Conservation (phyloP, 2,113 vertebrate genomes). For the Menura novaehollandiae region DNA sequence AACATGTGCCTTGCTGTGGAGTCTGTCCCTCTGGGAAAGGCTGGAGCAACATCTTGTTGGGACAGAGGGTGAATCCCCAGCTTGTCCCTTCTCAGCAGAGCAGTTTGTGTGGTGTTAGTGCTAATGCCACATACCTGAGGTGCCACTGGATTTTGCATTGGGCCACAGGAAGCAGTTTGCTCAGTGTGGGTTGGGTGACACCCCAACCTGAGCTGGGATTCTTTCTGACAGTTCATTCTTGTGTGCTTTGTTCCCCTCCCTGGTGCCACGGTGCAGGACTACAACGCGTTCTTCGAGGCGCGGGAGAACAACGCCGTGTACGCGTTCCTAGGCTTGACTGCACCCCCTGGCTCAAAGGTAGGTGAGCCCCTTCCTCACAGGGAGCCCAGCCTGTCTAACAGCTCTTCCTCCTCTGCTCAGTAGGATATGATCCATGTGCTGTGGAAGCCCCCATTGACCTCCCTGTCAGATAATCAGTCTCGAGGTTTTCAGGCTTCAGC, state of each 20-base stretch:
- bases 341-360: conserved; percentile 96
- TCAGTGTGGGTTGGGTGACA: neutral
- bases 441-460: neutral
- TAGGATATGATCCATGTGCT: neutral
- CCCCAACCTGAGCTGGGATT: neutral
- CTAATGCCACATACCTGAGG: neutral
- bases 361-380: neutral
- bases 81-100: neutral
- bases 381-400: neutral
- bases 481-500: neutral
- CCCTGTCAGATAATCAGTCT: neutral
- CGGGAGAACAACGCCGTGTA: conserved; percentile 95
- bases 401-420: neutral
- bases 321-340: conserved; percentile 90
- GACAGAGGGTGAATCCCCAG: neutral
- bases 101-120: too few species aligned
- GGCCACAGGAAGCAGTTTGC: neutral
- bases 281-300: conserved; percentile 93
- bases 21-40: neutral
- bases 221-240: neutral
- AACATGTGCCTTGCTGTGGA: neutral
- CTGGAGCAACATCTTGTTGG: neutral
- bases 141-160: rapidly evolving
- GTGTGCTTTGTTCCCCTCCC: neutral
- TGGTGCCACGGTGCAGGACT: conserved; percentile 72